Conservation (phyloP, 1,140 invertebrate species). For the Lysiphlebus fabarum region DNA sequence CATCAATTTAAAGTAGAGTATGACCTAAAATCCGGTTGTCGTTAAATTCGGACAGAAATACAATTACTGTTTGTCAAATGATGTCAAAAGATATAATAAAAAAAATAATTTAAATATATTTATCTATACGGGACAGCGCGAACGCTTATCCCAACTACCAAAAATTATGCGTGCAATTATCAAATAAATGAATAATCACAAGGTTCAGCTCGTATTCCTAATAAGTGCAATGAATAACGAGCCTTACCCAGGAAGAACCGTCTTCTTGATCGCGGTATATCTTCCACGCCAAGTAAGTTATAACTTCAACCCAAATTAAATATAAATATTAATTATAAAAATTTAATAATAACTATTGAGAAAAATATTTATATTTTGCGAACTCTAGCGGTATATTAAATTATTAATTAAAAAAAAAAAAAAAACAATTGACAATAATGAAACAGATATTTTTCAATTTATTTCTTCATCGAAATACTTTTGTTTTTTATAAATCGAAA, state of each 20-base stretch:
- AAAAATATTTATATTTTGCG: slow-evolving; percentile 5
- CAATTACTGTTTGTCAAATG: no score
- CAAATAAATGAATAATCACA: slow-evolving; percentile 58
- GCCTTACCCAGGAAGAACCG: slow-evolving; percentile 59
- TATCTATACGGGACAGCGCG: slow-evolving; percentile 52
- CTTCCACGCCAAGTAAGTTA: slow-evolving; percentile 57
- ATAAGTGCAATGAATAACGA: slow-evolving; percentile 59
- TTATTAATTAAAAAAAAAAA: background rate
- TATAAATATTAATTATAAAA: background rate
- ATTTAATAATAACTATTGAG: background rate
- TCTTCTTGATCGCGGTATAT: slow-evolving; percentile 58
- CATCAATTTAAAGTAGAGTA: no score
- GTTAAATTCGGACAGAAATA: no score
- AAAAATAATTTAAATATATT: no score
- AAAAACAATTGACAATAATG: no score
- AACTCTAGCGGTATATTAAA: slow-evolving; percentile 2
- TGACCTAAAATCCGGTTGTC: no score
- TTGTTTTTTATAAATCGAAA: no score
- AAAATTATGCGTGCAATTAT: slow-evolving; percentile 58
- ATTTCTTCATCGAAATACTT: background rate
- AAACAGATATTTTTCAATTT: no score
- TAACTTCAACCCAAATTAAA: background rate
- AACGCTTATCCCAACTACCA: slow-evolving; percentile 56
- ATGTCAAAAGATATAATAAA: no score
- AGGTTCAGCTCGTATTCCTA: slow-evolving; percentile 53